Base-by-base conservation (phyloP, 1,140 invertebrate genomes). In the Drosophila ercepeae region DNA sequence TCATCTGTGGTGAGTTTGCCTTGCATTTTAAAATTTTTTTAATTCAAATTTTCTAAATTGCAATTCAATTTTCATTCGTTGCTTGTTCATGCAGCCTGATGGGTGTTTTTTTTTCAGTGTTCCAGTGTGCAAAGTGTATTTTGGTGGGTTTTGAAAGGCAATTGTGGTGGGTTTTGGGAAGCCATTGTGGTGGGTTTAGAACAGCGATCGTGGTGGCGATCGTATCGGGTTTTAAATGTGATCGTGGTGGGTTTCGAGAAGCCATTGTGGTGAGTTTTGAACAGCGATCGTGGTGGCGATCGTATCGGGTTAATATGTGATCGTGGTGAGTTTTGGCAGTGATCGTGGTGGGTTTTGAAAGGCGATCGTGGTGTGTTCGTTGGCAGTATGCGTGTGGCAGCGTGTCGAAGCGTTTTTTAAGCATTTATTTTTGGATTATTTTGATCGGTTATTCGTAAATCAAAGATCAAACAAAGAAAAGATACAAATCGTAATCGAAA, bases 71-170 rank as follows among this genome's bases (percentile, higher is more conserved):
- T 63, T 84, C 81, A 65, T 74, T 84, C 52, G 81, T 86, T 69
- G 77, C 64, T 88, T 86, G 82, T 57, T 86, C 82, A 86, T 86
- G 82, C 82, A 86, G 73, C 76, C 82, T 86, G 49, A 16, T 41
- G 27, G 9, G 45, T 60, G 18, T 45, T n/a, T 14, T 29, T 42
- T 49, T 29, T 51, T 49, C 18, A 53, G 19, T 41, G 32, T 44
- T 46, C 29, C 41, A n/a, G 32, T 27, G n/a, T n/a, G n/a, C n/a
- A 52, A 41, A 48, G 53, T 67, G 74, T 53, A 39, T 32, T 76
- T 46, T 55, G 39, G 36, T 45, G 70, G 64, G 16, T 42, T 42
- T 42, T 36, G 34, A 36, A 32, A 36, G 9, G 34, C 34, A 11
- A 36, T 36, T 11, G 34, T 13, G 34, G 41, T 58, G 25, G 58